A percentile compares a stretch with the other conserved stretches of the same genome.
Evolutionary conservation across 2,888 invertebrate species (phyloP).

Genomic region (Meta bourneti): DNA sequence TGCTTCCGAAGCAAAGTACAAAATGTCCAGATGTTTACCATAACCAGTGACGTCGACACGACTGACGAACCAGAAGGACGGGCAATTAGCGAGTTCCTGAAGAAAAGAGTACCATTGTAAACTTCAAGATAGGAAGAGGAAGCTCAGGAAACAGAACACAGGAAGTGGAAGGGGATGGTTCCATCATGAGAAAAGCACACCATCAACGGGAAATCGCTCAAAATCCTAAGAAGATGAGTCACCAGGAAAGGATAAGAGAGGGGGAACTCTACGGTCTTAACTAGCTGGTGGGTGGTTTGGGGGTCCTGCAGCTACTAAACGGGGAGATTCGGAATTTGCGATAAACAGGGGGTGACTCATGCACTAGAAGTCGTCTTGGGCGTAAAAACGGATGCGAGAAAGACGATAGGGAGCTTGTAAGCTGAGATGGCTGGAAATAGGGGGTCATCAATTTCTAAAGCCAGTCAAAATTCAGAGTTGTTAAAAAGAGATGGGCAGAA

Average conservation of each 20-base stretch:
- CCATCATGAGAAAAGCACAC: slow-evolving; percentile 20
- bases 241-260: slow-evolving; percentile 15
- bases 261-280: background rate
- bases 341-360: slow-evolving; percentile 37
- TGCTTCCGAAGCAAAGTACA: too few relatives aligned
- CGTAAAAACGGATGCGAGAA: slow-evolving; percentile 13
- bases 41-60: too few relatives aligned
- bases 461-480: too few relatives aligned
- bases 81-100: slow-evolving; percentile 6
- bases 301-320: background rate
- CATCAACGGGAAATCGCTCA: background rate
- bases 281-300: slow-evolving; percentile 18
- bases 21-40: too few relatives aligned
- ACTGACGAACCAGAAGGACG: background rate
- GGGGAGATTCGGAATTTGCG: slow-evolving; percentile 25
- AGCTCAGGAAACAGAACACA: background rate
- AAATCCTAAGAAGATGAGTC: slow-evolving; percentile 57
- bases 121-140: background rate
- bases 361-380: background rate
- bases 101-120: background rate
- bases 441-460: too few relatives aligned
- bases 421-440: too few relatives aligned
- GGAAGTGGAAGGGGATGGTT: slow-evolving; percentile 5
- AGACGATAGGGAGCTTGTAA: too few relatives aligned
- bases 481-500: too few relatives aligned